Percentiles rank a stretch among this genome's conserved stretches.
Evolutionary conservation across 2,888 invertebrate species (phyloP).

Genomic region (Sthenelais limicola): DNA sequence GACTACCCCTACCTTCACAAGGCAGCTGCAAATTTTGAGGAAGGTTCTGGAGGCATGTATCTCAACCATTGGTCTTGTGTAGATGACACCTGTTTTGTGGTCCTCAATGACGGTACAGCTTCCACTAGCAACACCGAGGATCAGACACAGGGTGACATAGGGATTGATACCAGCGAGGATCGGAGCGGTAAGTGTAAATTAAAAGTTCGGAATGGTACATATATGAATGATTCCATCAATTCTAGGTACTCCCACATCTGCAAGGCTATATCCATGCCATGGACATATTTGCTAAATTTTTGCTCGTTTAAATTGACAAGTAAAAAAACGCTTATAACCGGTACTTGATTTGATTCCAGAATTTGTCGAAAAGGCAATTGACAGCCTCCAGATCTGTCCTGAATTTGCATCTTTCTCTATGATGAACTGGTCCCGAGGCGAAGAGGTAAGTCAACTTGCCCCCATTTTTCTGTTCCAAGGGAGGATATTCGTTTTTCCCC

Average conservation of each 20-base stretch:
- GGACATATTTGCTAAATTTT: neutral
- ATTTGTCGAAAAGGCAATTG: constrained; percentile 50
- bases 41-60: constrained; percentile 70
- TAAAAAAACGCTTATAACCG: neutral
- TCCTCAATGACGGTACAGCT: constrained; percentile 68
- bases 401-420: constrained; percentile 79
- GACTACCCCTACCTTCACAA: constrained; percentile 73
- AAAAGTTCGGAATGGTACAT: no score
- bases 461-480: no score
- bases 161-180: no score
- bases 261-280: no score
- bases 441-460: no score
- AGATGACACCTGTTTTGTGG: constrained; percentile 68
- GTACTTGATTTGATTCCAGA: constrained; percentile 53
- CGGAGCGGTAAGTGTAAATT: no score
- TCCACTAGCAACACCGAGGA: constrained; percentile 41
- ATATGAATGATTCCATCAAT: neutral
- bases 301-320: neutral
- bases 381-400: constrained; percentile 74
- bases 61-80: constrained; percentile 66
- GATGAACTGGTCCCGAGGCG: constrained; percentile 75
- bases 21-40: constrained; percentile 72
- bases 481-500: no score
- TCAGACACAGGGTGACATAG: no score
- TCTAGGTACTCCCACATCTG: neutral